Evolutionary conservation across 2,113 vertebrate genomes (phyloP).

Genomic region (Chauna torquata): DNA sequence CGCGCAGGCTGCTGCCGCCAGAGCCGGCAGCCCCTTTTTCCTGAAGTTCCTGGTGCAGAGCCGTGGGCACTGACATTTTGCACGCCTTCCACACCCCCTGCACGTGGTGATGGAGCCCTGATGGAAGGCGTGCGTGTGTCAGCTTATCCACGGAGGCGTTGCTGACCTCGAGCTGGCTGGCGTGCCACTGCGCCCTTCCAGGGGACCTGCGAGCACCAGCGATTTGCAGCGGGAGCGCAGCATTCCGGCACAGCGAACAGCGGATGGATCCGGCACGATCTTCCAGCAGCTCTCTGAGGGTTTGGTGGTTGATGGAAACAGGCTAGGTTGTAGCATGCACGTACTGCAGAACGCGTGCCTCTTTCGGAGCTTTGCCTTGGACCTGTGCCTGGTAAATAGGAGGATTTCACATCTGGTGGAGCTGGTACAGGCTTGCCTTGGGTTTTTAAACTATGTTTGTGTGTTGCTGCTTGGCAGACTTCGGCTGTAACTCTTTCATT

Average conservation of each 20-base stretch:
- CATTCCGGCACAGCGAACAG: rapidly evolving
- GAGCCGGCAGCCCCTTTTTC: not conserved
- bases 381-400: not conserved
- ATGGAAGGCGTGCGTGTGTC: not conserved
- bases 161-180: not conserved
- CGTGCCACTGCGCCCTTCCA: rapidly evolving
- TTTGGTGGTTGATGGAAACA: not conserved
- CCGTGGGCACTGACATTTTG: rapidly evolving
- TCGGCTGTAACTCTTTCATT: not conserved
- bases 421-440: not conserved
- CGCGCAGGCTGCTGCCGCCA: not conserved
- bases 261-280: rapidly evolving
- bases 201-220: not conserved
- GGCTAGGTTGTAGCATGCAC: not conserved
- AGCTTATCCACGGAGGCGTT: not conserved
- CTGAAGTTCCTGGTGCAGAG: not conserved
- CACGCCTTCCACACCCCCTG: not conserved
- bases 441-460: not conserved
- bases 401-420: not conserved
- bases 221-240: too few species aligned
- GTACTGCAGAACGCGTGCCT: not conserved
- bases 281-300: not conserved
- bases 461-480: not conserved
- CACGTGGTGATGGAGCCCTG: not conserved
- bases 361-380: not conserved